These are phyloP conservation scores for Gnathonemus echidnorhynchus DNA, from an alignment of 2,113 vertebrate genomes.

Conservation along the genomic window DNA sequence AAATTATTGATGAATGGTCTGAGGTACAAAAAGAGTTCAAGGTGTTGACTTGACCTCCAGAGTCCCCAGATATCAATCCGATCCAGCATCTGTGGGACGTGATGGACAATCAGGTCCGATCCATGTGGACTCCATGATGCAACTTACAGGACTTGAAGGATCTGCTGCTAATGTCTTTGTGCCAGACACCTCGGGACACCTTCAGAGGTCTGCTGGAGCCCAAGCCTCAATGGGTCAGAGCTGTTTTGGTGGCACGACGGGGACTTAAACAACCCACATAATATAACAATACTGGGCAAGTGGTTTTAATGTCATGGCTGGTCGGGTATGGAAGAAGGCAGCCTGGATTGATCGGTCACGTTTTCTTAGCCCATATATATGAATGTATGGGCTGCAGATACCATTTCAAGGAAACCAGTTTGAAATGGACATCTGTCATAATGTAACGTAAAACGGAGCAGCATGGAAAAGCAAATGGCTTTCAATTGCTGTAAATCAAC, in stretches of 20 bases:
- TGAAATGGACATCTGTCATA: background rate
- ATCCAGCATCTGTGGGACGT: background rate
- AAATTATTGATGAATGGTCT: background rate
- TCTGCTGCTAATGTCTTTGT: background rate
- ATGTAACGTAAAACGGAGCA: background rate
- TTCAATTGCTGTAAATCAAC: background rate
- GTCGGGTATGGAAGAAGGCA: no score
- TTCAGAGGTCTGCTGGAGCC: background rate
- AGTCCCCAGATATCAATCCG: background rate
- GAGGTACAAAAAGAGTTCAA: background rate
- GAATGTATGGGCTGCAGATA: background rate
- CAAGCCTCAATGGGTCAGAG: no score
- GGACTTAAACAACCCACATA: no score
- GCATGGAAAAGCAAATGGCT: background rate
- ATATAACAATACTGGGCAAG: background rate
- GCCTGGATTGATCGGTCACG: no score
- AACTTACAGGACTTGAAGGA: background rate
- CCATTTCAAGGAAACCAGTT: background rate
- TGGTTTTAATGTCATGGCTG: background rate
- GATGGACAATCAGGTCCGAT: background rate
- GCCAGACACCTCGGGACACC: background rate
- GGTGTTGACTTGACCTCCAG: background rate
- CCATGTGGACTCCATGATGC: background rate
- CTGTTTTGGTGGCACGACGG: no score
- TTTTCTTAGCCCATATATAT: background rate